Evolutionary conservation across 2,888 invertebrate genomes (phyloP).

Genomic region (Eledone cirrhosa): DNA sequence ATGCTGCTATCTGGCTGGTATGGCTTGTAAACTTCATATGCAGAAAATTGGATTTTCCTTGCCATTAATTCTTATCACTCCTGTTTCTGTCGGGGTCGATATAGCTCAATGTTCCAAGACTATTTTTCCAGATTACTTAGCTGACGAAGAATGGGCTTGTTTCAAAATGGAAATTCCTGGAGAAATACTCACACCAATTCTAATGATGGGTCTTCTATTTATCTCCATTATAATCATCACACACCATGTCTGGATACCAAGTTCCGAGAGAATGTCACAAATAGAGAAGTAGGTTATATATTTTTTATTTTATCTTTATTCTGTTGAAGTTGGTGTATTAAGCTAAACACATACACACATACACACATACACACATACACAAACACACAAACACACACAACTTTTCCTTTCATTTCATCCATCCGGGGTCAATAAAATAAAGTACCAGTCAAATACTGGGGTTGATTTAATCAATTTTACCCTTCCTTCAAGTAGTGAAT

Average conservation of each 20-base stretch:
- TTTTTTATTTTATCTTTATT: neutral
- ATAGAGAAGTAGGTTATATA: slow-evolving; percentile 77
- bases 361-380: too few species aligned
- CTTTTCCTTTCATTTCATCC: too few species aligned
- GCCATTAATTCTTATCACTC: slow-evolving; percentile 64
- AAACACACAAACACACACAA: too few species aligned
- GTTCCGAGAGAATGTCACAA: slow-evolving; percentile 92
- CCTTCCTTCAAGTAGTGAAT: too few species aligned
- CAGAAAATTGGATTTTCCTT: slow-evolving; percentile 67
- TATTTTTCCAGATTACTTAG: neutral
- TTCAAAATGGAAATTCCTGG: slow-evolving; percentile 27
- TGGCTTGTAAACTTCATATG: slow-evolving; percentile 69
- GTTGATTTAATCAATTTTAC: too few species aligned
- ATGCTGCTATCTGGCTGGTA: slow-evolving; percentile 64
- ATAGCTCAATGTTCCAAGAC: slow-evolving; percentile 30
- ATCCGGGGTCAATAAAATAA: too few species aligned
- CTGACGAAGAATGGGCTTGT: slow-evolving; percentile 30
- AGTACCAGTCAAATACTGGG: too few species aligned
- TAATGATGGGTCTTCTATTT: slow-evolving; percentile 73
- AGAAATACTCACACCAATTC: slow-evolving; percentile 24
- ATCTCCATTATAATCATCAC: slow-evolving; percentile 95
- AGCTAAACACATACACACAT: too few species aligned
- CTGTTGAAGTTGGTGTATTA: too few species aligned
- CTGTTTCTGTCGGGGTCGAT: slow-evolving; percentile 38
- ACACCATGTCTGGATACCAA: slow-evolving; percentile 95